These are phyloP conservation scores for Mantis religiosa DNA, from an alignment of 2,888 invertebrate species.

Conservation along the genomic window DNA sequence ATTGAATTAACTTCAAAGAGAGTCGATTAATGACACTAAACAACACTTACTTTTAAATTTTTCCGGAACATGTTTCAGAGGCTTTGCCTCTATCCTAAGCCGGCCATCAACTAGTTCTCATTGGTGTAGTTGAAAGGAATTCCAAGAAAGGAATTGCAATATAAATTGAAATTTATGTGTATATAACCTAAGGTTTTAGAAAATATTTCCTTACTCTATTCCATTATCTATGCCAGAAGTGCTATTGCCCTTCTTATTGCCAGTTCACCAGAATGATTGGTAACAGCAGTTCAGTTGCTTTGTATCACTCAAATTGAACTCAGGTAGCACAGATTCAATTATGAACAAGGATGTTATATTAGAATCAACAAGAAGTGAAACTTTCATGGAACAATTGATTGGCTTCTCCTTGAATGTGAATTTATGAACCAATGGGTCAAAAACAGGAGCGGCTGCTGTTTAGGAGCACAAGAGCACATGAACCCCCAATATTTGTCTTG, in stretches of 20 bases:
- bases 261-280: slow-evolving; percentile 23
- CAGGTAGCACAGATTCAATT: slow-evolving; percentile 45
- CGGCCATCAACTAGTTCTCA: no score
- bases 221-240: background rate
- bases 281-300: slow-evolving; percentile 42
- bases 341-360: slow-evolving; percentile 55
- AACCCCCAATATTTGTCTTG: no score
- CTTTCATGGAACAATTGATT: slow-evolving; percentile 17
- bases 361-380: slow-evolving; percentile 23
- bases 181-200: background rate
- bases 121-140: no score
- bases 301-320: slow-evolving; percentile 50
- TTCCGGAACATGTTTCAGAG: no score
- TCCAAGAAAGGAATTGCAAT: no score
- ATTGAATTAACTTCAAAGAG: no score
- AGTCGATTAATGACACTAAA: no score
- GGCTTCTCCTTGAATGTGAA: slow-evolving; percentile 16
- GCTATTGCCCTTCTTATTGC: background rate
- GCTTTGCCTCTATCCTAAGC: no score
- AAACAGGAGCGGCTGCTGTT: slow-evolving; percentile 24
- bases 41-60: no score
- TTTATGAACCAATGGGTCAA: slow-evolving; percentile 21
- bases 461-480: no score
- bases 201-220: background rate
- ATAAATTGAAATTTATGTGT: background rate